These are phyloP conservation scores for Eupithecia centaureata DNA, from an alignment of 2,888 invertebrate species.

Conservation along the genomic window DNA sequence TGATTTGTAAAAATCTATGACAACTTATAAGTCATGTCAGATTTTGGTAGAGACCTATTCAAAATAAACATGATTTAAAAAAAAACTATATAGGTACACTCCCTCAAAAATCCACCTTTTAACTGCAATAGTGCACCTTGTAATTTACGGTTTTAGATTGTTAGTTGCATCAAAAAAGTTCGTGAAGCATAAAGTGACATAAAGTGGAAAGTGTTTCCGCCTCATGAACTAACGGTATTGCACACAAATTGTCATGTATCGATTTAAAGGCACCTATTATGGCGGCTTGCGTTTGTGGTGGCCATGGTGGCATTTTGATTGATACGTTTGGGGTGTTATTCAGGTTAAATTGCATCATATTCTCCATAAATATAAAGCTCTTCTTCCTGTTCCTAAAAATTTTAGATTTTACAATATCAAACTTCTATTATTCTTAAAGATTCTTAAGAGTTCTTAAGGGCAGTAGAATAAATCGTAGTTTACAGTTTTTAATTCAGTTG, in stretches of 20 bases:
- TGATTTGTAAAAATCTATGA: too few species aligned
- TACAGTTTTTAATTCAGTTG: neutral
- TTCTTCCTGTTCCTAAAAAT: neutral
- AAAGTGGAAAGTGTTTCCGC: slow-evolving; percentile 76
- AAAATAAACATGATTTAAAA: neutral
- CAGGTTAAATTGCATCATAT: slow-evolving; percentile 33
- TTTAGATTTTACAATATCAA: neutral
- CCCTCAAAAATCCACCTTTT: slow-evolving; percentile 11
- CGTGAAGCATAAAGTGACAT: slow-evolving; percentile 65
- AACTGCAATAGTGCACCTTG: slow-evolving; percentile 26
- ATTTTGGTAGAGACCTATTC: too few species aligned
- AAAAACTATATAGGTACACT: neutral
- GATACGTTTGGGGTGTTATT: slow-evolving; percentile 28
- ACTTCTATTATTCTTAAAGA: neutral
- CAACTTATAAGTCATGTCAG: too few species aligned
- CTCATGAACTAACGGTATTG: slow-evolving; percentile 63
- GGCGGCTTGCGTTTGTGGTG: slow-evolving; percentile 41
- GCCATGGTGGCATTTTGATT: slow-evolving; percentile 38
- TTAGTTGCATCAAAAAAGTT: slow-evolving; percentile 41
- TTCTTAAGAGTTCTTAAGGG: neutral
- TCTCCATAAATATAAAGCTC: slow-evolving; percentile 10
- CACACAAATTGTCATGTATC: slow-evolving; percentile 62
- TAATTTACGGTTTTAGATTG: slow-evolving; percentile 30
- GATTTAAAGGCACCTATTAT: slow-evolving; percentile 51
- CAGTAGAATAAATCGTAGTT: neutral